These are phyloP conservation scores for Otus sunia DNA, from an alignment of 2,113 vertebrate species.

Conservation along the genomic window DNA sequence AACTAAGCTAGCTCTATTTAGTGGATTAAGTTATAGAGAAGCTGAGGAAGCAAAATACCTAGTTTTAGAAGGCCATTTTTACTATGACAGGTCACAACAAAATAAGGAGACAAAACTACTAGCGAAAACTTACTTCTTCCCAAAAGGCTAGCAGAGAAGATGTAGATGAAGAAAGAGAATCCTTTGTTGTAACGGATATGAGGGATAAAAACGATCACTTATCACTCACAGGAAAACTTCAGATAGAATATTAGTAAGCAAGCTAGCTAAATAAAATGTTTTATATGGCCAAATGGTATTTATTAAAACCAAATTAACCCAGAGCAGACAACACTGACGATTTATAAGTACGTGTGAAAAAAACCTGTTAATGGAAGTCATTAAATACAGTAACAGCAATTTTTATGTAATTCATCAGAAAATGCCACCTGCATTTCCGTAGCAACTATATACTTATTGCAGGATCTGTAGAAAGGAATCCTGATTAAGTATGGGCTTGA, in stretches of 20 bases:
- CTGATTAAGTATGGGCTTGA: not conserved
- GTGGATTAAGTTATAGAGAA: conserved; percentile 11
- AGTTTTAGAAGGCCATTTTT: conserved; percentile 3
- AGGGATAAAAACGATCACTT: conserved; percentile 64
- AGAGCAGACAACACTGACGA: not conserved
- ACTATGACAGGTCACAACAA: conserved; percentile 30
- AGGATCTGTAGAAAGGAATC: not conserved
- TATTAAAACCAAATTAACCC: not conserved
- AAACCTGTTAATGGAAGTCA: not conserved
- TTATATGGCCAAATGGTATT: not conserved
- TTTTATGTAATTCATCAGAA: not conserved
- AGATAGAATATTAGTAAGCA: conserved; percentile 14
- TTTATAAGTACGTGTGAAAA: not conserved
- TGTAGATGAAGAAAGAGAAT: conserved; percentile 75
- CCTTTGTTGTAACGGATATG: conserved; percentile 74
- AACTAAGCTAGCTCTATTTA: conserved; percentile 15
- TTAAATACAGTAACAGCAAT: not conserved
- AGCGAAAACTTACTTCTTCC: conserved; percentile 80
- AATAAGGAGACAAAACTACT: conserved; percentile 13
- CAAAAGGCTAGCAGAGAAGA: conserved; percentile 82
- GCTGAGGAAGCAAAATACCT: not conserved
- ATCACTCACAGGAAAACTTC: conserved; percentile 31
- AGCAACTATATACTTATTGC: not conserved
- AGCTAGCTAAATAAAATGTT: conserved; percentile 32
- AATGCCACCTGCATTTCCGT: not conserved